These are phyloP conservation scores for Drosophila kokeensis DNA, from an alignment of 2,888 invertebrate genomes.

Conservation along the genomic window DNA sequence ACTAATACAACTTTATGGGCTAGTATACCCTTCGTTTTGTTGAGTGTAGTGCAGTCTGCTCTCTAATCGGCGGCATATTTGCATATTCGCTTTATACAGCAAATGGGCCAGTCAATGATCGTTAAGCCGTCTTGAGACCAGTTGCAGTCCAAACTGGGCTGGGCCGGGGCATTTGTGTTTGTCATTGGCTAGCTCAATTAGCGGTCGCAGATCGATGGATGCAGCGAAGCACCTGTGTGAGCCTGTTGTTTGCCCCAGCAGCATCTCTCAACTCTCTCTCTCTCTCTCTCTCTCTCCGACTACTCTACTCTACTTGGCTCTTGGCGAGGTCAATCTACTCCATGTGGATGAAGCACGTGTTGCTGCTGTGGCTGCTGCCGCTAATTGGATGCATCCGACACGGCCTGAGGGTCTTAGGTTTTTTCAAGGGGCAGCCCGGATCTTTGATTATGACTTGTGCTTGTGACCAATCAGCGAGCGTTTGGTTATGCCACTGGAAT, in stretches of 20 bases:
- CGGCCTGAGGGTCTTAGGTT: constrained; percentile 51
- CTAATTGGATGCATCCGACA: constrained; percentile 71
- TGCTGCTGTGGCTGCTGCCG: constrained; percentile 30
- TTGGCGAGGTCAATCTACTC: constrained; percentile 57
- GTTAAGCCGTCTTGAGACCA: constrained; percentile 71
- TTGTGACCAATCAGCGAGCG: constrained; percentile 73
- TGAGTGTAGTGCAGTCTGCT: constrained; percentile 37
- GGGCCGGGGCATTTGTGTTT: constrained; percentile 67
- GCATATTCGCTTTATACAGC: constrained; percentile 77
- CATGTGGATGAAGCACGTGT: constrained; percentile 58
- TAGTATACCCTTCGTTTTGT: background rate
- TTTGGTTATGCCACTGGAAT: constrained; percentile 62
- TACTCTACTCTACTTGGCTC: background rate
- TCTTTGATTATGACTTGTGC: constrained; percentile 70
- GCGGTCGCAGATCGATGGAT: constrained; percentile 60
- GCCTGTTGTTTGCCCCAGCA: constrained; percentile 6
- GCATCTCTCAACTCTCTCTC: background rate
- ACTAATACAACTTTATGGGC: background rate
- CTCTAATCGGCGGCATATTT: constrained; percentile 78
- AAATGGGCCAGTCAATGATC: constrained; percentile 76
- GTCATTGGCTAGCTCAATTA: constrained; percentile 74
- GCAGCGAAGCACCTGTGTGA: constrained; percentile 54
- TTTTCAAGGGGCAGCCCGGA: constrained; percentile 8
- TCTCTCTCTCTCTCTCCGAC: background rate
- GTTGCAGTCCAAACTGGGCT: constrained; percentile 45